Base-by-base conservation (phyloP, 23 tunicate species). In the Styela clava region DNA sequence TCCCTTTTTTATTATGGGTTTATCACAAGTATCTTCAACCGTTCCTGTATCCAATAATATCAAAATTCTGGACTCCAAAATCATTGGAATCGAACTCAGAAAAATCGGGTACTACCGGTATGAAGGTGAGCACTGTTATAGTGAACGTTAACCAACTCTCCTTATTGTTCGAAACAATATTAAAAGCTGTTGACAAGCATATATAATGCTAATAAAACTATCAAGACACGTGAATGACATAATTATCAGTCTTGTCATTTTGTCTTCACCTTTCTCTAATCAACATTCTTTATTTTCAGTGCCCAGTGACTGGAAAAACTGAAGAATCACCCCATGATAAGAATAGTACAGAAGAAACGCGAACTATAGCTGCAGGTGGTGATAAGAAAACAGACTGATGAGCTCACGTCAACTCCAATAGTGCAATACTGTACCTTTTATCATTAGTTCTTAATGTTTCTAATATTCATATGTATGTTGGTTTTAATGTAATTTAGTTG, bases 21-120 rank as follows among this genome's bases (percentile, higher is more conserved):
- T 93, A 93, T 61, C 98, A 88, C 83, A 88, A 88, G 61, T 93
- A 74, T 52, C 71, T 93, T n/a, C 98, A 93, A 52, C 98, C 98
- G 35, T 84, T 86, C 83, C 34, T 93, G 28, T 88, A 93, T 63
- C 98, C 98, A 29, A 63, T 93, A 34, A 74, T 92, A 0, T 83
- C 97, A 33, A 86, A 79, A 74, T 73, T 86, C 31, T 86, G 86
- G 85, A 64, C 73, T 26, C 81, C 91, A 16, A 87, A 92, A 63
- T 52, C 86, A 23, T 33, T 85, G 22, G 69, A 76, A 24, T 22
- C 71, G 22, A 67, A 67, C 16, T 67, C 71, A 18, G 31, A 67
- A 5, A 44, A 44, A 5, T 5, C 56, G 56, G 12, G 12, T 44
- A 44, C 56, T 44, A n/a, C n/a, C n/a, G n/a, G n/a, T n/a, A 44